Evolutionary conservation across 1,140 invertebrate genomes (phyloP).

Genomic region (Hormaphis cornu): DNA sequence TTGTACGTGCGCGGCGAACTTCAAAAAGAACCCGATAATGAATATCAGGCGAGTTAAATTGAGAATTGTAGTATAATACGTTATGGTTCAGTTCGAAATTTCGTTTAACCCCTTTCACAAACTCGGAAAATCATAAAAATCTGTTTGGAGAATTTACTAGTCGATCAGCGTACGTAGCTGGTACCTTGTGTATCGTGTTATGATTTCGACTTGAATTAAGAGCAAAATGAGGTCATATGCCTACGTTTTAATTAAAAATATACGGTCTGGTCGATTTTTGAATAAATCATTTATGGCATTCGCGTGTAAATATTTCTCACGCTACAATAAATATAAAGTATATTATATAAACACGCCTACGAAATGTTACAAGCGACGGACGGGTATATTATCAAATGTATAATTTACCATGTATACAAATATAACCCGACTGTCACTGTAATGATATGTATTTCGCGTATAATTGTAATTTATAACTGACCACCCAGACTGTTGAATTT

Average conservation of each 20-base stretch:
- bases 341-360: not conserved
- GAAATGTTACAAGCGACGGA: no score
- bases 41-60: slow-evolving; percentile 58
- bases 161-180: no score
- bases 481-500: not conserved
- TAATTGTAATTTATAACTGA: not conserved
- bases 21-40: slow-evolving; percentile 70
- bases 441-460: not conserved
- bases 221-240: no score
- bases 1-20: slow-evolving; percentile 70
- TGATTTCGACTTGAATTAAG: no score
- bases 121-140: no score
- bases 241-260: no score
- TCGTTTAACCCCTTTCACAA: no score
- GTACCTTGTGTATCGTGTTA: no score
- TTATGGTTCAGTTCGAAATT: not conserved
- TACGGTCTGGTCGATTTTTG: no score
- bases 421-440: not conserved
- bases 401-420: no score
- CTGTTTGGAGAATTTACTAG: no score
- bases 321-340: not conserved
- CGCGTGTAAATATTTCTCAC: not conserved
- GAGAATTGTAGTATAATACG: no score
- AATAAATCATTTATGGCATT: not conserved
- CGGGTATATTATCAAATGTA: not conserved